phyloP scores from a whole-genome alignment of 2,888 invertebrate species.

The Folsomia candida region DNA sequence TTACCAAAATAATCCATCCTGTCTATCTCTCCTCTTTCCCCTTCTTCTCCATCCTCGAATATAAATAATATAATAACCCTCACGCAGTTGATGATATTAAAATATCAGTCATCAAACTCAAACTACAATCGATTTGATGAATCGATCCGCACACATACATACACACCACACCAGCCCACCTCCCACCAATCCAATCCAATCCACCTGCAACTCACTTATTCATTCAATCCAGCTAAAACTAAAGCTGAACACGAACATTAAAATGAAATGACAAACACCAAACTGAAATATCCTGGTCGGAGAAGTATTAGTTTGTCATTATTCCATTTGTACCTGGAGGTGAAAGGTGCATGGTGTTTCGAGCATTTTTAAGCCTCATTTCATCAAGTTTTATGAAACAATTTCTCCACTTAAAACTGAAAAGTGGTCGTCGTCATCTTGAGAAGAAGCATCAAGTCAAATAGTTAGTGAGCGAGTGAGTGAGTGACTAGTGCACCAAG shows the following conservation, averaged over 20 bases:
- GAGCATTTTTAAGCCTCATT: background rate
- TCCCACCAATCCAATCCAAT: constrained; percentile 14
- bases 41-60: constrained; percentile 24
- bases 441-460: no score
- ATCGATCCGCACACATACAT: constrained; percentile 10
- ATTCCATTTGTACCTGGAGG: no score
- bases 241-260: no score
- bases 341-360: no score
- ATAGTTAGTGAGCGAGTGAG: no score
- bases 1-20: constrained; percentile 31
- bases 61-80: background rate
- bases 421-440: no score
- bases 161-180: constrained; percentile 19
- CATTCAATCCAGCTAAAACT: no score
- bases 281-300: no score
- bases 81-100: background rate
- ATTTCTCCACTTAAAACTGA: background rate
- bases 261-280: no score
- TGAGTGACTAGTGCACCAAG: no score
- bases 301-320: no score
- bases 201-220: no score
- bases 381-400: background rate
- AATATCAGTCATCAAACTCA: background rate
- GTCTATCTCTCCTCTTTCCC: constrained; percentile 23
- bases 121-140: background rate